phyloP scores from a whole-genome alignment of 2,113 vertebrate genomes.

The Salvelinus fontinalis region DNA sequence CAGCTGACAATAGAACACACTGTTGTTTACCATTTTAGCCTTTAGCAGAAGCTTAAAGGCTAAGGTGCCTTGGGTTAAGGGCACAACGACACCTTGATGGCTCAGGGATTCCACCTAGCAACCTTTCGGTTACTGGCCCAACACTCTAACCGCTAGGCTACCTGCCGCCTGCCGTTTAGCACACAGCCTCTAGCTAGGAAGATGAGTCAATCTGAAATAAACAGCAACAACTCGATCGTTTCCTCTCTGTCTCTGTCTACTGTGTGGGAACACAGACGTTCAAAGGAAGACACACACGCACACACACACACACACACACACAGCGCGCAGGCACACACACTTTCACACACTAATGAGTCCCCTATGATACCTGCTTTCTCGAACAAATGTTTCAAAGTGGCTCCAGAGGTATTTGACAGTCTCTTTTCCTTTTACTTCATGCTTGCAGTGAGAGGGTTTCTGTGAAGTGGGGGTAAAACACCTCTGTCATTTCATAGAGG shows the following conservation, averaged over 20 bases:
- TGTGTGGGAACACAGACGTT: background rate
- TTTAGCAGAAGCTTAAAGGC: too few relatives aligned
- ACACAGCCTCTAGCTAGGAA: background rate
- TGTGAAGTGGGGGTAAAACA: background rate
- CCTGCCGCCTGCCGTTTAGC: background rate
- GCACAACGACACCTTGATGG: too few relatives aligned
- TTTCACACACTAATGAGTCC: background rate
- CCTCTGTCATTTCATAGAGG: constrained; percentile 29
- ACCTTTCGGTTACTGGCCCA: too few relatives aligned
- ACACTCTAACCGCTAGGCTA: too few relatives aligned
- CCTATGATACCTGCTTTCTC: constrained; percentile 18
- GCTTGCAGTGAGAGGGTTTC: background rate
- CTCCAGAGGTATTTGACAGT: constrained; percentile 27
- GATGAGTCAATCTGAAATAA: background rate
- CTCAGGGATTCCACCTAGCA: too few relatives aligned
- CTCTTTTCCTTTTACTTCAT: constrained; percentile 12
- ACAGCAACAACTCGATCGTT: background rate
- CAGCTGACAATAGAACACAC: background rate
- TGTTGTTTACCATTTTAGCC: too few relatives aligned
- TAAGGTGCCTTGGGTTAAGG: too few relatives aligned
- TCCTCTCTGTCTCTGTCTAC: constrained; percentile 7
- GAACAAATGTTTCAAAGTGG: constrained; percentile 13
- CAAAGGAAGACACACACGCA: background rate
- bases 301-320: background rate
- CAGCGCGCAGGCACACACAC: background rate